Conservation (phyloP, 2,113 vertebrate species). For the Oncorhynchus gorbuscha region DNA sequence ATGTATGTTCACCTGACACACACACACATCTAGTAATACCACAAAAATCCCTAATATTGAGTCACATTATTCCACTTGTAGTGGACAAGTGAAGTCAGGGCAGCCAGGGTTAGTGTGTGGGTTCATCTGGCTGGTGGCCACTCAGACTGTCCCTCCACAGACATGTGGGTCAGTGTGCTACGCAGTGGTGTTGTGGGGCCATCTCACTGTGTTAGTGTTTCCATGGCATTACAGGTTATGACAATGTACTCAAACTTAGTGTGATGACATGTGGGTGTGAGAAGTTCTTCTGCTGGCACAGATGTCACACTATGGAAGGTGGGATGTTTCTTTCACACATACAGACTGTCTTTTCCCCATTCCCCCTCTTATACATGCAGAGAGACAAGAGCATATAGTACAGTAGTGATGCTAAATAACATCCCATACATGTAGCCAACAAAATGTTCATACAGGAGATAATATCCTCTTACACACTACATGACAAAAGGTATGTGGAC, state of each 20-base stretch:
- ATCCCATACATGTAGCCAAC: background rate
- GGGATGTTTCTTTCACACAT: background rate
- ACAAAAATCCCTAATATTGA: too few relatives aligned
- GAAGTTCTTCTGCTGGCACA: background rate
- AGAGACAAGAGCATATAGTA: background rate
- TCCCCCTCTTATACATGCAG: background rate
- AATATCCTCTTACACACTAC: slow-evolving; percentile 4
- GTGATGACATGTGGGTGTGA: background rate
- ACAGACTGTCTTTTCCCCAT: background rate
- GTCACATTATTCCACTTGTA: too few relatives aligned
- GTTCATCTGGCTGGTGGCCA: too few relatives aligned
- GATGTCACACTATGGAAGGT: slow-evolving; percentile 3
- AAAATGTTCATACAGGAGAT: background rate
- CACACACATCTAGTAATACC: too few relatives aligned
- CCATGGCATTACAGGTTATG: background rate
- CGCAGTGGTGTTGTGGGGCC: background rate
- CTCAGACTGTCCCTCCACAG: background rate
- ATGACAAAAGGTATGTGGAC: too few relatives aligned
- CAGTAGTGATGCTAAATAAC: background rate
- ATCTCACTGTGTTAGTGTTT: background rate
- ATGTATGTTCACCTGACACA: too few relatives aligned
- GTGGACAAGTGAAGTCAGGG: too few relatives aligned
- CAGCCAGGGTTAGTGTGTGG: too few relatives aligned
- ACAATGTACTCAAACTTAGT: background rate
- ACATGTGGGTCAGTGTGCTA: slow-evolving; percentile 1